Percentiles rank a stretch among this genome's conserved stretches.
phyloP scores from a whole-genome alignment of 2,113 vertebrate genomes.

The Naja naja region DNA sequence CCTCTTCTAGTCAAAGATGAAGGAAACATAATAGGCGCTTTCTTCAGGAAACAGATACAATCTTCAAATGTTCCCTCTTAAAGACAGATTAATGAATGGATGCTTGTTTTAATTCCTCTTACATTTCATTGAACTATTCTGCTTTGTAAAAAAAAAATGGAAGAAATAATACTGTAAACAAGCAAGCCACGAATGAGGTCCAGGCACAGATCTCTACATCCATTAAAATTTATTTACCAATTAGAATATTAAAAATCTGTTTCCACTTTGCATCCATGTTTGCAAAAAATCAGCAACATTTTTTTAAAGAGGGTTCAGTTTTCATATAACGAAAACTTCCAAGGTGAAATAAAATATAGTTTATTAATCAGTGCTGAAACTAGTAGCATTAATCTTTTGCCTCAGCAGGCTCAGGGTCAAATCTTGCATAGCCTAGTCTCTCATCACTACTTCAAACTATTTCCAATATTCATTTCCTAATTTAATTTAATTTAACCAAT shows the following conservation, averaged over 20 bases:
- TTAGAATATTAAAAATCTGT: neutral
- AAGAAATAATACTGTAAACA: neutral
- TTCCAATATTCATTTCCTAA: neutral
- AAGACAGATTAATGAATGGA: conserved; percentile 26
- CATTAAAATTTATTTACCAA: conserved; percentile 12
- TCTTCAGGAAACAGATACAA: conserved; percentile 6
- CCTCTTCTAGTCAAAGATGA: conserved; percentile 20
- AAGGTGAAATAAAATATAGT: neutral
- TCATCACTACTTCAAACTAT: neutral
- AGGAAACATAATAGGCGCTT: neutral
- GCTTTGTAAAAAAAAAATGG: neutral
- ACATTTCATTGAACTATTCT: neutral
- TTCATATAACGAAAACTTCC: conserved; percentile 8
- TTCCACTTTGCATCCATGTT: conserved; percentile 15
- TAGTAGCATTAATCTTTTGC: neutral
- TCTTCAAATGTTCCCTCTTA: conserved; percentile 11
- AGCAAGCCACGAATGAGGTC: conserved; percentile 11
- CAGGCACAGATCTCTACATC: neutral
- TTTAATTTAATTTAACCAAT: neutral
- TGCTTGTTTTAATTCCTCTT: conserved; percentile 15
- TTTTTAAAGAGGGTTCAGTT: conserved; percentile 24
- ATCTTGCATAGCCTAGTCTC: neutral
- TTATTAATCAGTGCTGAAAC: neutral
- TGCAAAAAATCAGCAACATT: neutral
- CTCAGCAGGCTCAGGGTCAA: neutral